Evolutionary conservation across 2,113 vertebrate species (phyloP), one percentile per base, ranked within the genome.

Genomic region (Periophthalmus modestus): DNA sequence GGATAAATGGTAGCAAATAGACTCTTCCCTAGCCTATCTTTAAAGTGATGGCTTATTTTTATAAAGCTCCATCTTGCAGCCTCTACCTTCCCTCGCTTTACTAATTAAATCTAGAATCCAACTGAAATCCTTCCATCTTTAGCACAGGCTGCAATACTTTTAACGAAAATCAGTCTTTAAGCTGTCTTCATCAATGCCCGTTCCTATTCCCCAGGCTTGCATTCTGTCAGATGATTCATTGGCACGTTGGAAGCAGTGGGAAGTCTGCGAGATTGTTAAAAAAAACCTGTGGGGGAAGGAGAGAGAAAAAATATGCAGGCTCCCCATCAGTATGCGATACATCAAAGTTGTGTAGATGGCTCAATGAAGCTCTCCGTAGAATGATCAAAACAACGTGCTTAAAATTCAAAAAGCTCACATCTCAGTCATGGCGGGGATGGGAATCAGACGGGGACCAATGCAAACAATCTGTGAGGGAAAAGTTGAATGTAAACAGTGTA

Each of bases 331-430:
- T 79, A 82, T 82, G 82, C 87, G 80, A 82, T 80, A 87, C 86
- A 86, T 93, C 92, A 92, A 91, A 91, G 89, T 78, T 71, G 79
- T 73, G 2, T 73, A 83, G 83, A 83, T 59, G 80, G 78, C 76
- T 81, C 75, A 55, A 82, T 87, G 85, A 87, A 80, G 85, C 21
- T 68, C 81, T 82, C 71, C 24, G 79, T 84, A 82, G 75, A 85
- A 82, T 90, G 90, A 93, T 92, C 89, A 90, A 90, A 92, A 89
- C 85, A 67, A 59, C 78, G 50, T 16, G 69, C 83, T 80, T 83
- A 73, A 88, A 84, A 87, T 86, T 80, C 82, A 75, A 86, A 62
- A 88, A 73, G 80, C 75, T 59, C 69, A 34, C 70, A 43, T 43
- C 7, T 55, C 54, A 2, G 55, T 24, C 21, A 73, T 66, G 77